Evolutionary conservation across 2,888 invertebrate genomes (phyloP).

Genomic region (Philonicus albiceps): DNA sequence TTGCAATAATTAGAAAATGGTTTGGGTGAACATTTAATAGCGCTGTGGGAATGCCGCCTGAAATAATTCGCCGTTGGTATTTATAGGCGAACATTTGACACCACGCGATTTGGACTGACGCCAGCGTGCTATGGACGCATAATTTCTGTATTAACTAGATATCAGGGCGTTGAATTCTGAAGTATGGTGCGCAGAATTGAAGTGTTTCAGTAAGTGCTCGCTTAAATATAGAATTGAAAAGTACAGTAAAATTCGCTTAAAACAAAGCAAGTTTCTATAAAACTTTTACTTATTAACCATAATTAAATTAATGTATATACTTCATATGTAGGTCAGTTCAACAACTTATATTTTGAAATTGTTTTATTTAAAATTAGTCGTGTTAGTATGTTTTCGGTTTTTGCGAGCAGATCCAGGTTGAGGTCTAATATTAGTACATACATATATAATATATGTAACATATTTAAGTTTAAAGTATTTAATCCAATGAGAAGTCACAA

Average conservation of each 20-base stretch:
- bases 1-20: conserved; percentile 28
- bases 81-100: conserved; percentile 34
- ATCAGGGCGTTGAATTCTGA: conserved; percentile 27
- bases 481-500: too few relatives aligned
- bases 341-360: too few relatives aligned
- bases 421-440: too few relatives aligned
- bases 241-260: not conserved
- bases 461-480: too few relatives aligned
- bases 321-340: too few relatives aligned
- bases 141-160: conserved; percentile 29
- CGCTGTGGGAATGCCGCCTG: conserved; percentile 11
- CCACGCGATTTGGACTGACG: conserved; percentile 10
- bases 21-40: conserved; percentile 9
- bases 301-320: too few relatives aligned
- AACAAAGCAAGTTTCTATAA: not conserved
- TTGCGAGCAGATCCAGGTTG: too few relatives aligned
- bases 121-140: conserved; percentile 12
- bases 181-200: not conserved
- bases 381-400: too few relatives aligned
- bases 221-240: not conserved
- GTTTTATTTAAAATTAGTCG: too few relatives aligned
- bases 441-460: too few relatives aligned
- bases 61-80: conserved; percentile 17
- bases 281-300: too few relatives aligned
- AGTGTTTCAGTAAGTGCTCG: not conserved